Evolutionary conservation across 1,140 invertebrate genomes (phyloP).

Genomic region (Apolygus lucorum): DNA sequence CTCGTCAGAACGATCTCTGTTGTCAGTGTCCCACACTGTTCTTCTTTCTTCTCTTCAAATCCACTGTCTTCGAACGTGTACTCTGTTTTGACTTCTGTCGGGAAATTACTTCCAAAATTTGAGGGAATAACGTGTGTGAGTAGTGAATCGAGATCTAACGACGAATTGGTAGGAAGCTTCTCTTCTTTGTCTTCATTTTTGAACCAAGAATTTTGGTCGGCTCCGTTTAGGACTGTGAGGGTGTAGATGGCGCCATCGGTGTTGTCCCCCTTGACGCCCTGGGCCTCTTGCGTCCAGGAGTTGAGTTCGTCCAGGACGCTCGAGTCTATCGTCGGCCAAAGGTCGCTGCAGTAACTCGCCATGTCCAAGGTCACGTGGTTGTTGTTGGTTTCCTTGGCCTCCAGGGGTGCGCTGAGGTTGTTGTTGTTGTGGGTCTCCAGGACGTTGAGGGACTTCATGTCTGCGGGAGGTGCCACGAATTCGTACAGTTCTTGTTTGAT

Average conservation of each 20-base stretch:
- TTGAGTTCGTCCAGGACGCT: constrained; percentile 69
- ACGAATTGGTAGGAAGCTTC: constrained; percentile 37
- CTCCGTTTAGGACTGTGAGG: constrained; percentile 46
- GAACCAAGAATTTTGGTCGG: constrained; percentile 33
- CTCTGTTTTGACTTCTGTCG: constrained; percentile 34
- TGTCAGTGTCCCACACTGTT: constrained; percentile 30
- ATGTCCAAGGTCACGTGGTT: constrained; percentile 36
- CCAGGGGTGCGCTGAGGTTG: neutral
- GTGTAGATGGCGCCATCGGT: constrained; percentile 50
- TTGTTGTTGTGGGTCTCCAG: neutral
- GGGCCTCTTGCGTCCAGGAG: constrained; percentile 59
- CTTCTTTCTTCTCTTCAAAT: constrained; percentile 59
- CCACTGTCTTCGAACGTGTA: constrained; percentile 60
- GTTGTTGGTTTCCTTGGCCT: constrained; percentile 30
- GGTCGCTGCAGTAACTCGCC: constrained; percentile 28
- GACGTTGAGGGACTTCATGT: neutral
- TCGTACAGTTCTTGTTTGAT: constrained; percentile 17
- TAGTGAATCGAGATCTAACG: constrained; percentile 43
- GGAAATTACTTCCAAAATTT: constrained; percentile 25
- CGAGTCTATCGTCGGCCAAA: constrained; percentile 48
- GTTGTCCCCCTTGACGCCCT: constrained; percentile 41
- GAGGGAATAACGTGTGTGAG: constrained; percentile 42
- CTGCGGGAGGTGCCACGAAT: neutral
- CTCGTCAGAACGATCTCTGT: constrained; percentile 36
- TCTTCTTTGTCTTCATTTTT: constrained; percentile 29